Evolutionary conservation across 2,888 invertebrate species (phyloP).

Genomic region (Phaonia tiefii): DNA sequence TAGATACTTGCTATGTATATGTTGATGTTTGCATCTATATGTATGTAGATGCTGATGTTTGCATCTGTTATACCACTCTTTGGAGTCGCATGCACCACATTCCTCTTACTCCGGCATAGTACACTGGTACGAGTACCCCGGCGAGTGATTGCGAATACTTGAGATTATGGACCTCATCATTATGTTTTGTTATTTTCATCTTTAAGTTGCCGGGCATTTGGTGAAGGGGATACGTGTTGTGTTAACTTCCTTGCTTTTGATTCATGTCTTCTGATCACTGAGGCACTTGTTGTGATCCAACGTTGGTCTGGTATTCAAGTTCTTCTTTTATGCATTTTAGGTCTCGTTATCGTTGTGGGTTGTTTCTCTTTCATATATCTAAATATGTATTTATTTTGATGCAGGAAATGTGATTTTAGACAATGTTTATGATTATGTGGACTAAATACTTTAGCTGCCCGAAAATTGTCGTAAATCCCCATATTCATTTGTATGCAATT

Average conservation of each 20-base stretch:
- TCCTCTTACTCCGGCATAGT: slow-evolving; percentile 11
- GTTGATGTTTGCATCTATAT: no score
- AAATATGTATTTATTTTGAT: slow-evolving; percentile 21
- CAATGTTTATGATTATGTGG: no score
- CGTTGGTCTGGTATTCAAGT: slow-evolving; percentile 16
- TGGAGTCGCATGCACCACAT: slow-evolving; percentile 12
- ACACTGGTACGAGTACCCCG: background rate
- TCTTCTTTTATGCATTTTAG: slow-evolving; percentile 5
- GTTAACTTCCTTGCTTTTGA: slow-evolving; percentile 13
- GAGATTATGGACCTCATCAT: background rate
- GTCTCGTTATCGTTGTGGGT: background rate
- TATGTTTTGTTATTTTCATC: slow-evolving; percentile 4
- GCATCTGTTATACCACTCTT: background rate
- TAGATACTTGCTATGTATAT: no score
- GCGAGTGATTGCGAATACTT: slow-evolving; percentile 3
- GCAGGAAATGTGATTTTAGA: background rate
- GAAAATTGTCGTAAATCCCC: no score
- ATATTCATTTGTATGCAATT: no score
- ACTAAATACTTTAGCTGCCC: no score
- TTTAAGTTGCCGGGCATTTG: background rate
- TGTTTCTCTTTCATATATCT: slow-evolving; percentile 19
- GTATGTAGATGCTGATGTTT: background rate
- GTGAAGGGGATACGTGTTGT: slow-evolving; percentile 4
- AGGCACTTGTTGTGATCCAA: slow-evolving; percentile 20
- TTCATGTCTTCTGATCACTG: slow-evolving; percentile 12